Conservation (phyloP, 2,797 vertebrate species). For the Sitta carolinensis region DNA sequence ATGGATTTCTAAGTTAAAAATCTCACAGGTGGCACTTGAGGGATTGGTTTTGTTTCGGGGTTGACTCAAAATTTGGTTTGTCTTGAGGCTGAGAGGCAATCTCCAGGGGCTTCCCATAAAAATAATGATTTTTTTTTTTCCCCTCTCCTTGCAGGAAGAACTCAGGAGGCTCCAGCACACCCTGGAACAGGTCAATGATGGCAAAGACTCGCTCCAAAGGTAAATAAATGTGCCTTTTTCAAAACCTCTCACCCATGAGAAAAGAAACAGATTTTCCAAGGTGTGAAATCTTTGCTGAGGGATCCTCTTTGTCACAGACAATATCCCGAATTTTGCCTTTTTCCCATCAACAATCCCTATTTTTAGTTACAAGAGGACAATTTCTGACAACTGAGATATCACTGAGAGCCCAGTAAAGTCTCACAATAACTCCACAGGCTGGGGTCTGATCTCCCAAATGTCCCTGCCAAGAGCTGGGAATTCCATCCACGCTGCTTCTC, state of each 20-base stretch:
- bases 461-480: background rate
- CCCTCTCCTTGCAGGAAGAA: slow-evolving; percentile 80
- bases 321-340: background rate
- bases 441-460: background rate
- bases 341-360: background rate
- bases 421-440: background rate
- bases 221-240: slow-evolving; percentile 68
- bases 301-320: background rate
- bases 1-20: background rate
- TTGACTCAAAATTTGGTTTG: rapidly evolving
- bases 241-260: rapidly evolving
- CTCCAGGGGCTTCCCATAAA: background rate
- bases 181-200: slow-evolving; percentile 81
- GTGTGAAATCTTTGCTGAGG: background rate
- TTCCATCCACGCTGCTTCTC: background rate
- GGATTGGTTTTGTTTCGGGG: rapidly evolving
- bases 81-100: background rate
- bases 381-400: background rate
- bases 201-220: slow-evolving; percentile 84
- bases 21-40: rapidly evolving
- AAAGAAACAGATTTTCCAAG: background rate
- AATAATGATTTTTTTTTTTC: background rate
- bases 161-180: slow-evolving; percentile 83
- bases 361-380: background rate
- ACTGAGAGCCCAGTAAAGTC: background rate